Percentiles rank a stretch among this genome's conserved stretches.
These are phyloP conservation scores for Toxonevra muliebris DNA, from an alignment of 2,888 invertebrate species.

Conservation along the genomic window DNA sequence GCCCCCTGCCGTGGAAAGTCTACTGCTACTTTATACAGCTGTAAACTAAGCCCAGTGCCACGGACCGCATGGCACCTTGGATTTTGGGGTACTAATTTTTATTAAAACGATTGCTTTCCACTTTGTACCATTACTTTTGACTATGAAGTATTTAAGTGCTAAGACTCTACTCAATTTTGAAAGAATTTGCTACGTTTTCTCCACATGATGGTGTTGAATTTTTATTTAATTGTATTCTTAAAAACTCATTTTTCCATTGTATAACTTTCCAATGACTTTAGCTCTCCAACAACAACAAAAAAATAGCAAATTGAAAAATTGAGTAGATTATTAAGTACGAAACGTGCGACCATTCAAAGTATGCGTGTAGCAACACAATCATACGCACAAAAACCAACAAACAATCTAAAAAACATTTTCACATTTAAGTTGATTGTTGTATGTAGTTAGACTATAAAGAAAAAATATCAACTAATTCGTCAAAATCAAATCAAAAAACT, in stretches of 20 bases:
- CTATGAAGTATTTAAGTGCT: too few relatives aligned
- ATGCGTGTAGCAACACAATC: too few relatives aligned
- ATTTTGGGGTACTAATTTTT: too few relatives aligned
- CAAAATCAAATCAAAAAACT: constrained; percentile 29
- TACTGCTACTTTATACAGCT: too few relatives aligned
- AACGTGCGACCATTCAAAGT: not conserved
- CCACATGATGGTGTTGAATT: too few relatives aligned
- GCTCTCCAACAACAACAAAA: constrained; percentile 22
- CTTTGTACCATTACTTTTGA: too few relatives aligned
- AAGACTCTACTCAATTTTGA: too few relatives aligned
- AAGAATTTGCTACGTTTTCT: too few relatives aligned
- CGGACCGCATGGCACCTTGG: too few relatives aligned
- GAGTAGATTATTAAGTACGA: constrained; percentile 42
- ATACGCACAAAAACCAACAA: not conserved
- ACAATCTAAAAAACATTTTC: constrained; percentile 34
- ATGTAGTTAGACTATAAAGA: constrained; percentile 48
- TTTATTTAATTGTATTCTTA: not conserved
- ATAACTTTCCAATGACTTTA: constrained; percentile 47
- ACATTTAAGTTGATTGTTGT: constrained; percentile 20
- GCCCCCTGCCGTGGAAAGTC: too few relatives aligned
- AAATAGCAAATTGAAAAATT: constrained; percentile 50
- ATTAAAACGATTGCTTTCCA: too few relatives aligned
- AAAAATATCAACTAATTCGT: constrained; percentile 24
- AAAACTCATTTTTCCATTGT: constrained; percentile 13
- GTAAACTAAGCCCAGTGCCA: too few relatives aligned